These are phyloP conservation scores for Zaprionus ornatus DNA, from an alignment of 1,140 invertebrate genomes.

Conservation along the genomic window DNA sequence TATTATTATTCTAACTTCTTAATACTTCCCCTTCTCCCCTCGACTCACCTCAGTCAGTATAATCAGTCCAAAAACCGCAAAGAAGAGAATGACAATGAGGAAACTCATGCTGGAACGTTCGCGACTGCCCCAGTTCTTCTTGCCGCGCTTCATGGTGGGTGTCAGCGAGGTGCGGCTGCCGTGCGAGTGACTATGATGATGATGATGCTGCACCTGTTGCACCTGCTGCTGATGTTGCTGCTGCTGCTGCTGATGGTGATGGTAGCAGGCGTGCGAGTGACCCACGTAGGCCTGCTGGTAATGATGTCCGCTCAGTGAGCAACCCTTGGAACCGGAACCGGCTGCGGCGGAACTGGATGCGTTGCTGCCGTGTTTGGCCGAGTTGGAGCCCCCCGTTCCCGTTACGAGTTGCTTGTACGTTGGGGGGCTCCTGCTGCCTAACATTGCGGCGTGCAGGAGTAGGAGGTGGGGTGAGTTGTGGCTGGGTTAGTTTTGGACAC, in stretches of 20 bases:
- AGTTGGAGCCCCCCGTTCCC: constrained; percentile 70
- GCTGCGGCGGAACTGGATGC: constrained; percentile 11
- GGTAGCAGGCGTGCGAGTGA: constrained; percentile 64
- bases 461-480: constrained; percentile 44
- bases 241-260: constrained; percentile 63
- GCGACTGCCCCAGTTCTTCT: constrained; percentile 85
- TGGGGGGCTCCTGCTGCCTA: constrained; percentile 78
- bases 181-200: constrained; percentile 49
- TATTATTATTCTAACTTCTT: no score
- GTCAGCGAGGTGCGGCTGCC: constrained; percentile 65
- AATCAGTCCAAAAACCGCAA: constrained; percentile 93
- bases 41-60: constrained; percentile 89
- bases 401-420: constrained; percentile 61
- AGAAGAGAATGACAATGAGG: constrained; percentile 94
- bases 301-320: constrained; percentile 48
- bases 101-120: constrained; percentile 94
- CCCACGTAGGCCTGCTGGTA: constrained; percentile 64
- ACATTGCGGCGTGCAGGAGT: constrained; percentile 59
- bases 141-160: constrained; percentile 73
- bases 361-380: constrained; percentile 11
- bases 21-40: not conserved
- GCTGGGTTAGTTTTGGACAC: constrained; percentile 17
- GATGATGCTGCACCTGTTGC: constrained; percentile 50
- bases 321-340: constrained; percentile 23
- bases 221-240: constrained; percentile 48